These are phyloP conservation scores for Platyura marginata DNA, from an alignment of 1,140 invertebrate genomes.

Conservation along the genomic window DNA sequence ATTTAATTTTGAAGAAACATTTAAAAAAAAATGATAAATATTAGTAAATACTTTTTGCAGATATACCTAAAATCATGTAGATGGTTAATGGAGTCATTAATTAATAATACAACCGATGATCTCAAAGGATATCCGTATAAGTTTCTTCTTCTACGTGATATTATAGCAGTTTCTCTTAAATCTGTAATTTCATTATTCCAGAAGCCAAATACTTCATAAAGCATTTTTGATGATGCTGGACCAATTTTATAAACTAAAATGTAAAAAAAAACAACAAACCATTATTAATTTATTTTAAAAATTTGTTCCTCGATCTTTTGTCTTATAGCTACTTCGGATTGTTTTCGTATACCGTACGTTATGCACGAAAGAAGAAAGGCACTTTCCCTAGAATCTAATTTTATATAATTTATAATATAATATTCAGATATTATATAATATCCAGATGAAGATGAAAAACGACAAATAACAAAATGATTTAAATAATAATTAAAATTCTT, in stretches of 20 bases:
- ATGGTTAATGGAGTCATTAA: constrained; percentile 3
- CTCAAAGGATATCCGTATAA: constrained; percentile 1
- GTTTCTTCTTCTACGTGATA: constrained; percentile 4
- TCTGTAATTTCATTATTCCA: neutral
- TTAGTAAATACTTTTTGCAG: neutral
- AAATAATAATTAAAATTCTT: neutral
- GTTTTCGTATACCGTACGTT: no score
- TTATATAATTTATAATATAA: no score
- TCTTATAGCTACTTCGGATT: no score
- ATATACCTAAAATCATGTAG: constrained; percentile 3
- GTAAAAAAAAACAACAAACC: neutral
- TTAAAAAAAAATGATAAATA: neutral
- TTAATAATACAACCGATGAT: neutral
- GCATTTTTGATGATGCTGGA: neutral
- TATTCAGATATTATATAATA: no score
- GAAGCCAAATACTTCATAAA: neutral
- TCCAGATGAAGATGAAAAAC: neutral
- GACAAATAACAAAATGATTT: no score
- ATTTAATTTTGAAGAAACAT: neutral
- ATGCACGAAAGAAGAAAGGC: no score
- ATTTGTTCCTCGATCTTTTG: no score
- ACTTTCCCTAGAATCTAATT: no score
- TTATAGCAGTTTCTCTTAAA: constrained; percentile 5
- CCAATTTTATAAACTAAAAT: constrained; percentile 1
- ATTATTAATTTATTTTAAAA: no score